Evolutionary conservation across 1,140 invertebrate species (phyloP).

Genomic region (Gonatopus flavifemur): DNA sequence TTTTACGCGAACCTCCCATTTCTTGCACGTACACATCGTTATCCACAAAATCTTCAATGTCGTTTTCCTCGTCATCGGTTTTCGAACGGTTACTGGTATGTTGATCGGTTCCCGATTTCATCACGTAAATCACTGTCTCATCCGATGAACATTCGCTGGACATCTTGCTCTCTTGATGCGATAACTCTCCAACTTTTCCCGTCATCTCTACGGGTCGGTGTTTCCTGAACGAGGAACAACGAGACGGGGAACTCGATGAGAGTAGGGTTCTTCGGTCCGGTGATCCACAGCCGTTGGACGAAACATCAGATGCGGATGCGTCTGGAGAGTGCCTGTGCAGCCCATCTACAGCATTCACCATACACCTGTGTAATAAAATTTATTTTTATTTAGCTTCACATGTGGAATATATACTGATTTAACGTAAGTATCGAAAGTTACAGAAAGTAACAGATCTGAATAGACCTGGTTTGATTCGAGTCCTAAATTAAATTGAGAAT

Average conservation of each 20-base stretch:
- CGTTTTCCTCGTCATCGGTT: slow-evolving; percentile 44
- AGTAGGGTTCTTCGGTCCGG: slow-evolving; percentile 40
- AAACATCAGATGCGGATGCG: slow-evolving; percentile 37
- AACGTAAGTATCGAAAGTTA: too few relatives aligned
- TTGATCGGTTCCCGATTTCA: slow-evolving; percentile 39
- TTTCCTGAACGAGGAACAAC: slow-evolving; percentile 20
- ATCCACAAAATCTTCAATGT: slow-evolving; percentile 57
- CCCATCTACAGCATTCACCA: slow-evolving; percentile 72
- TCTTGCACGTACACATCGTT: slow-evolving; percentile 33
- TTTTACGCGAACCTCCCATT: slow-evolving; percentile 26
- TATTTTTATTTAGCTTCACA: neutral
- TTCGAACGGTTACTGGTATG: slow-evolving; percentile 20
- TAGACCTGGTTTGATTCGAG: too few relatives aligned
- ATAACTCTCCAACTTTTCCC: slow-evolving; percentile 44
- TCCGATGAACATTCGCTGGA: slow-evolving; percentile 57
- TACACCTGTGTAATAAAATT: slow-evolving; percentile 34
- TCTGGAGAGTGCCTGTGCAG: slow-evolving; percentile 59
- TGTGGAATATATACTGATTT: neutral
- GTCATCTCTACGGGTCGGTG: slow-evolving; percentile 27
- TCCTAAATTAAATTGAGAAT: neutral
- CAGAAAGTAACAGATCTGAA: too few relatives aligned
- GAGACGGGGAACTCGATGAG: slow-evolving; percentile 19
- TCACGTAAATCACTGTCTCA: slow-evolving; percentile 54
- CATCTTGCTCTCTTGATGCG: slow-evolving; percentile 52
- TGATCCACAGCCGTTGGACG: slow-evolving; percentile 47